Evolutionary conservation across 1,140 invertebrate genomes (phyloP).

Genomic region (Cyclargus thomasi): DNA sequence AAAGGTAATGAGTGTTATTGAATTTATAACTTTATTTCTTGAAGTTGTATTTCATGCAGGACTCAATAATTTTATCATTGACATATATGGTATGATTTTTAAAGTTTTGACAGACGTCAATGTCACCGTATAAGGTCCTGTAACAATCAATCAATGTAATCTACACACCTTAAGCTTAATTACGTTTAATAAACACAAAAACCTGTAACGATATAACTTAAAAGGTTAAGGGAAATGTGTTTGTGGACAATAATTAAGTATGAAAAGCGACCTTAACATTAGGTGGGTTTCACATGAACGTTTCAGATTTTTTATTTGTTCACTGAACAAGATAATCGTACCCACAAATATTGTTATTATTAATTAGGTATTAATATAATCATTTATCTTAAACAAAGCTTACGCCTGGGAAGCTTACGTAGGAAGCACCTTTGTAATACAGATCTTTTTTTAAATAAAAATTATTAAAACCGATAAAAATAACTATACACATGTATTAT

Average conservation of each 20-base stretch:
- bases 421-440: too few relatives aligned
- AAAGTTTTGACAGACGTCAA: not conserved
- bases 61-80: conserved; percentile 1
- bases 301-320: too few relatives aligned
- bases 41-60: not conserved
- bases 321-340: too few relatives aligned
- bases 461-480: too few relatives aligned
- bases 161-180: conserved; percentile 24
- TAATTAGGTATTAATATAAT: too few relatives aligned
- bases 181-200: conserved; percentile 22
- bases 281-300: not conserved
- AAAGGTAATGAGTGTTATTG: not conserved
- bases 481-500: too few relatives aligned
- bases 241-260: conserved; percentile 19
- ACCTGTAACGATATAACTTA: conserved; percentile 27
- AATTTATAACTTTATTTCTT: not conserved
- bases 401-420: too few relatives aligned
- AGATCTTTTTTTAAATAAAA: too few relatives aligned
- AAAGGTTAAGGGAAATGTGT: conserved; percentile 31
- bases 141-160: conserved; percentile 22
- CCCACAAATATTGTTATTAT: too few relatives aligned
- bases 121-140: not conserved
- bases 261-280: not conserved
- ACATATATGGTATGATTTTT: not conserved
- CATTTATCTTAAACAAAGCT: too few relatives aligned